Base-by-base conservation (phyloP, 2,797 vertebrate species). In the Spea hammondii region DNA sequence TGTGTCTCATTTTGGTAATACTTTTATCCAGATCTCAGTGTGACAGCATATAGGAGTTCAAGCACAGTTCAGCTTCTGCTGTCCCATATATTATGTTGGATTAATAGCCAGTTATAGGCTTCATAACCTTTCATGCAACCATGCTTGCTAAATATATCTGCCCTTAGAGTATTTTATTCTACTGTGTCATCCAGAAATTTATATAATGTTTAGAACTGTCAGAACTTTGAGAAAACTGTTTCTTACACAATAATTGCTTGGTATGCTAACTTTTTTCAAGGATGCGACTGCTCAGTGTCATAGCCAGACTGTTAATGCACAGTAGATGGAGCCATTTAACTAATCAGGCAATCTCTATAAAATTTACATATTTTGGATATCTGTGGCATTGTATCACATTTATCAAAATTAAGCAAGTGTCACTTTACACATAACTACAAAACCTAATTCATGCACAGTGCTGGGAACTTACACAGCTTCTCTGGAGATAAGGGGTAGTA, bases 61-160 rank as follows among this genome's bases (percentile, higher is more conserved):
- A 64, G 10, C 47, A 72, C 51, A 78, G 70, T 79, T 69, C 77
- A 74, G 65, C 44, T n/a, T 62, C 65, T 74, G 48, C 47, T 53
- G 55, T 69, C 55, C 49, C 13, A 7, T 79, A 69, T 65, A 68
- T 64, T 79, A 74, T 68, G 44, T 9, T 53, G 48, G 48, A 74
- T 79, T 79, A 79, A 79, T 74, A 46, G 14, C 65, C 44, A 74
- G 71, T 62, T 79, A 74, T 69, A 46, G 71, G 65, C 60, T 69
- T 69, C 51, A 69, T 79, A 74, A 78, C 70, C 70, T 79, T 68
- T 79, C 53, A 69, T 64, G 70, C 69, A 69, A 70, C 72, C 32
- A 64, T 11, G 54, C 65, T 66, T 54, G 71, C 55, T 62, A 68
- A 79, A 69, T 74, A 70, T 74, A 49, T 79, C 65, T 13, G 14